These are phyloP conservation scores for Accipiter virgatus DNA, from an alignment of 2,113 vertebrate species.

Conservation along the genomic window DNA sequence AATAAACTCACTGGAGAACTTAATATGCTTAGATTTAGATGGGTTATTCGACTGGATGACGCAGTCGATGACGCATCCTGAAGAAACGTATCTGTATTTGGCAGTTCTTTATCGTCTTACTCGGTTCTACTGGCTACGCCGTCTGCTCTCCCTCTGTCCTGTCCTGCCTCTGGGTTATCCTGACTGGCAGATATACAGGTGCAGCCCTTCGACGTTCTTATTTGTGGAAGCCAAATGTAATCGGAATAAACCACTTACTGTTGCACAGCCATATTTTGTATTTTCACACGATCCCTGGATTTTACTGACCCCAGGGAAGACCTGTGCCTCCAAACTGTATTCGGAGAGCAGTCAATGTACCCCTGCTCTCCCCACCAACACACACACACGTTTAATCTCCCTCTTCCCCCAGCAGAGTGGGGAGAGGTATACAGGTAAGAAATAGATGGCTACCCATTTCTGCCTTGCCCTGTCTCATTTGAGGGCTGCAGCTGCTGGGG, in stretches of 20 bases:
- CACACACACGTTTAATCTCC: background rate
- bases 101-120: background rate
- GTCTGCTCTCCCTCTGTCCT: background rate
- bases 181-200: background rate
- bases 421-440: background rate
- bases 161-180: background rate
- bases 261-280: background rate
- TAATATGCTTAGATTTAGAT: conserved; percentile 66
- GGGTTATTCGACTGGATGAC: conserved; percentile 38
- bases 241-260: background rate
- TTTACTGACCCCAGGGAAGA: background rate
- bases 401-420: background rate
- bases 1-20: conserved; percentile 43
- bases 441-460: background rate
- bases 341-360: background rate
- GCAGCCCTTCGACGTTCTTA: background rate
- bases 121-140: background rate
- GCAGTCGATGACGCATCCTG: conserved; percentile 10
- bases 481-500: background rate
- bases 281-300: background rate
- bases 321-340: background rate
- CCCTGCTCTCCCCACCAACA: background rate
- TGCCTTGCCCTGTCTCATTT: background rate
- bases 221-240: background rate
- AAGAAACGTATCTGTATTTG: conserved; percentile 2